A percentile compares a stretch with the other conserved stretches of the same genome.
These are phyloP conservation scores for Mixornis gularis DNA, from an alignment of 2,113 vertebrate species.

Conservation along the genomic window DNA sequence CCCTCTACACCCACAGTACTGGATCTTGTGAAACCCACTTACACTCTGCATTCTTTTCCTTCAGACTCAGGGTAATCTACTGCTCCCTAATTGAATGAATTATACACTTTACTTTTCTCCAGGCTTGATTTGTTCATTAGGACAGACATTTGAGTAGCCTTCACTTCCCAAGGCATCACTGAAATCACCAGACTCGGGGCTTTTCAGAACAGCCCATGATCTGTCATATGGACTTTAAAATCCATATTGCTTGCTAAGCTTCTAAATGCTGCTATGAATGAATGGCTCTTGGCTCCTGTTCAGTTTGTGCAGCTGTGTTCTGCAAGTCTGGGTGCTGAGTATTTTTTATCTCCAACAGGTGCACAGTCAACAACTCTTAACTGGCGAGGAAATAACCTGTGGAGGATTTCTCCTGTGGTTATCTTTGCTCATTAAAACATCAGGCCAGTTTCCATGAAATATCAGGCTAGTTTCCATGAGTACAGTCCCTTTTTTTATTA, in stretches of 20 bases:
- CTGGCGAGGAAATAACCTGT: background rate
- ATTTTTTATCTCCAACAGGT: constrained; percentile 26
- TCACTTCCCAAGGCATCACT: background rate
- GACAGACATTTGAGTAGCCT: background rate
- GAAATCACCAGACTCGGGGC: background rate
- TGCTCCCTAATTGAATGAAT: background rate
- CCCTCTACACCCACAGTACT: background rate
- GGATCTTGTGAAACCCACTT: background rate
- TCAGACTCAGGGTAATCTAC: background rate
- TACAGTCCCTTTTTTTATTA: background rate
- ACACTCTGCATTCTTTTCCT: background rate
- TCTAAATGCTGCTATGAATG: constrained; percentile 2
- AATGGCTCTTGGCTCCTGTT: constrained; percentile 16
- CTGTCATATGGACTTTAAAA: constrained; percentile 24
- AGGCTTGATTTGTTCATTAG: background rate
- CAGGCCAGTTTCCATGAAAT: background rate
- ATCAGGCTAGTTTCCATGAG: background rate
- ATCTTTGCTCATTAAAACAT: background rate
- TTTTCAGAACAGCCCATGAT: background rate
- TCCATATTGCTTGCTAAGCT: constrained; percentile 21
- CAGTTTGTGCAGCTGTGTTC: constrained; percentile 29
- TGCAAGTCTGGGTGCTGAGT: background rate
- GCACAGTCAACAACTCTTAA: constrained; percentile 9
- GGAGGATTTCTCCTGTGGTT: background rate
- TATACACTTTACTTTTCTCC: background rate